Evolutionary conservation across 2,888 invertebrate genomes (phyloP).

Genomic region (Melinaea marsaeus): DNA sequence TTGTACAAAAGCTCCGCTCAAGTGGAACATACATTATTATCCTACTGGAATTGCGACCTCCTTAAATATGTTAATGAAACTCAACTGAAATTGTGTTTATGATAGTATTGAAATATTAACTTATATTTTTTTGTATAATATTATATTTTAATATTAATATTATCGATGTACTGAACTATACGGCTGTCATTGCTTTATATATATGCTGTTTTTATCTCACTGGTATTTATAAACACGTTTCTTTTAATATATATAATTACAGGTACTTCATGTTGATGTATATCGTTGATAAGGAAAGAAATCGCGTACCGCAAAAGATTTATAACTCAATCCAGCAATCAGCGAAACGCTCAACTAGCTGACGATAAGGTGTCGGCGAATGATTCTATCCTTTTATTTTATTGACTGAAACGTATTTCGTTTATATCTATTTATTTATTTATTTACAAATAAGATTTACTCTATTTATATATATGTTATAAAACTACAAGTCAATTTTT

Average conservation of each 20-base stretch:
- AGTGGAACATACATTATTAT: constrained; percentile 17
- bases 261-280: no score
- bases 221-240: no score
- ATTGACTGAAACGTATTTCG: not conserved
- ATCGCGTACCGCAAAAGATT: constrained; percentile 48
- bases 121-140: not conserved
- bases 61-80: constrained; percentile 13
- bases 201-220: no score
- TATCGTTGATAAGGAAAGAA: no score
- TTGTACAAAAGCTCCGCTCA: constrained; percentile 31
- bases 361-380: constrained; percentile 71
- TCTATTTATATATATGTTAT: no score
- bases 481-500: no score
- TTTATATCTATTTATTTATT: constrained; percentile 1
- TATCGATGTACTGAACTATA: no score
- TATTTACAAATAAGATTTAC: not conserved
- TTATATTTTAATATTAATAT: no score
- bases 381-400: constrained; percentile 59
- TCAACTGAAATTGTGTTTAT: no score
- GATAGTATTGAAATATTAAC: not conserved
- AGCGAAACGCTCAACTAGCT: constrained; percentile 73
- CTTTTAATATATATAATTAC: no score
- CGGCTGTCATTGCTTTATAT: no score
- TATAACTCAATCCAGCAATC: constrained; percentile 75
- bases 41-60: constrained; percentile 5